Evolutionary conservation across 2,113 vertebrate species (phyloP).

Genomic region (Thinocorus orbignyianus): DNA sequence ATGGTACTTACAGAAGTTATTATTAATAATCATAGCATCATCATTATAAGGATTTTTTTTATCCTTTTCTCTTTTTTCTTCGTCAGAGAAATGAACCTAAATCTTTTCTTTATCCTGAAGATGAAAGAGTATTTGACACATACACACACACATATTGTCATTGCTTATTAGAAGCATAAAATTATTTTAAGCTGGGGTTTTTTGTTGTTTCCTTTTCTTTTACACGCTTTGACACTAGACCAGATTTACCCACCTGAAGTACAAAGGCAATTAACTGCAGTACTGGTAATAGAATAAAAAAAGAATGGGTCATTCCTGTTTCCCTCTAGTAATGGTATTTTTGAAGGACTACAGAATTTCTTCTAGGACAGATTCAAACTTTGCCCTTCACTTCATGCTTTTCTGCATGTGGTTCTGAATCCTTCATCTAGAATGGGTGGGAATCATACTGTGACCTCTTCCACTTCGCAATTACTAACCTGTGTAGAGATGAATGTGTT

Average conservation of each 20-base stretch:
- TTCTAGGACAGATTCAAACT: neutral
- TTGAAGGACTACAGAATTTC: neutral
- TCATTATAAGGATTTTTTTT: neutral
- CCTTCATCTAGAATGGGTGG: neutral
- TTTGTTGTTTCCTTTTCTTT: neutral
- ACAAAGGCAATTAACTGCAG: neutral
- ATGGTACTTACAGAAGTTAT: neutral
- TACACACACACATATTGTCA: neutral
- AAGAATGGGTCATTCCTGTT: neutral
- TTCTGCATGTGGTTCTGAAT: neutral
- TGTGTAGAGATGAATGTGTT: neutral
- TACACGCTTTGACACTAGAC: neutral
- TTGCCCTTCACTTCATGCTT: neutral
- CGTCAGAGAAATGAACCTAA: neutral
- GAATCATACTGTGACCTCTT: neutral
- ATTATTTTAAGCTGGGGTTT: accelerated
- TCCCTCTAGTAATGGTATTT: neutral
- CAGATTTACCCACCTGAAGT: neutral
- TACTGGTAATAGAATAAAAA: neutral
- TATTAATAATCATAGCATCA: neutral
- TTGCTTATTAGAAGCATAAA: neutral
- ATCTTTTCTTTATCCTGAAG: neutral
- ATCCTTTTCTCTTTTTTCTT: neutral
- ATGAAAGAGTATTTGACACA: neutral
- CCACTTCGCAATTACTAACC: neutral